Evolutionary conservation across 2,888 invertebrate species (phyloP), one percentile per base, ranked within the genome.

Genomic region (Galeruca laticollis): DNA sequence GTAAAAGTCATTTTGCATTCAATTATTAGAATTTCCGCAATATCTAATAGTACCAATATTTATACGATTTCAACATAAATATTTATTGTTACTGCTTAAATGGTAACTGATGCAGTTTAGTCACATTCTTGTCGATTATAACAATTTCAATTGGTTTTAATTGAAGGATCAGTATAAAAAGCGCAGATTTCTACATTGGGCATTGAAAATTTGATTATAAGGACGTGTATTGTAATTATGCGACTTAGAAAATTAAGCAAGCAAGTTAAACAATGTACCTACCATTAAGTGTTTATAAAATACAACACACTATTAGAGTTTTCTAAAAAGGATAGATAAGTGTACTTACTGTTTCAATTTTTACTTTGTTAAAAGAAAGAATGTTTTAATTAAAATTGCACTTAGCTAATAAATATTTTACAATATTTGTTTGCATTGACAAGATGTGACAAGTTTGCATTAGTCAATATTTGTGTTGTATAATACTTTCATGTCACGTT

Each of bases 1-100:
- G 57, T 57, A 57, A 37, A 57, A 57, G 57, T 57, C 35, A 37
- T 37, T 59, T 35, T 20, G 20, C 20, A 40, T 59, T 59, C 37
- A 37, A 18, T 4, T 21, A 3, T 37, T 10, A 59, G 21, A 21
- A 40, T 59, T 59, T 59, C 59, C 59, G 37, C 59, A 15, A 59
- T 33, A 35, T 57, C 10, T 31, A 26, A 26, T 35, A 35, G 35
- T 15, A 33, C 11, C 18, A 31, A 20, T 37, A 57, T 37, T 57
- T 35, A 15, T 37, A 35, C 15, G 35, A 15, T 57, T 37, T 57
- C 37, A 20, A 13, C 37, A 40, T 18, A 20, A 59, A 40, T 37
- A 20, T 20, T 59, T 8, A 40, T 9, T 15, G 20, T 59, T 13
- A 20, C 13, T 59, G 11, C 13, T 10, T 15, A 18, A 1, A n/a